phyloP scores from a whole-genome alignment of 2,113 vertebrate species.

The Gobio gobio region DNA sequence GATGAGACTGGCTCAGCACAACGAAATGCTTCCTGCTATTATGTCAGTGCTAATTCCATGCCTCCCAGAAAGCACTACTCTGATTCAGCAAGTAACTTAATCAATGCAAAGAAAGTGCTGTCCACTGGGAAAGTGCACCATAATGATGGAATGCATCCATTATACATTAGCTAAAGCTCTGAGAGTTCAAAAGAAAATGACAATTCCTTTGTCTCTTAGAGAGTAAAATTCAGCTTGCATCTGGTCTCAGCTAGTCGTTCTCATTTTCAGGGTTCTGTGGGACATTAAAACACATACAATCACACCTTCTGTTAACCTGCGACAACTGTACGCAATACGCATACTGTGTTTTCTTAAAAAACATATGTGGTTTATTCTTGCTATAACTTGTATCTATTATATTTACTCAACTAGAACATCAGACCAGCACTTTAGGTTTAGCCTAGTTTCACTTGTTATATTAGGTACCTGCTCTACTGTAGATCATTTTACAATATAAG shows the following conservation, averaged over 20 bases:
- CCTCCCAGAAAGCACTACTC: not conserved
- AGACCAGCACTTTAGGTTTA: not conserved
- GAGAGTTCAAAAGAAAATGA: not conserved
- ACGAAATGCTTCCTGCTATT: slow-evolving; percentile 1
- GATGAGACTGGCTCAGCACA: slow-evolving; percentile 4
- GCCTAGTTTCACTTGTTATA: not conserved
- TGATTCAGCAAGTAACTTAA: slow-evolving; percentile 6
- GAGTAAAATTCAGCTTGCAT: not conserved
- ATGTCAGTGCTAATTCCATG: not conserved
- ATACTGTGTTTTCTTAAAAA: not conserved
- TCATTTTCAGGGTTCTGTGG: not conserved
- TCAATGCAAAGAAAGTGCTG: slow-evolving; percentile 18
- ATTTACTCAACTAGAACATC: not conserved
- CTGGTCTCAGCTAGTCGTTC: not conserved
- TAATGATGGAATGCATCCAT: slow-evolving; percentile 8
- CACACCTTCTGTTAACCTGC: not conserved
- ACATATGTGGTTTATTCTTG: not conserved
- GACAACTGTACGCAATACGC: not conserved
- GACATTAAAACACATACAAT: not conserved
- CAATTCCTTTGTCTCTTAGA: not conserved
- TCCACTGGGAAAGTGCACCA: slow-evolving; percentile 1
- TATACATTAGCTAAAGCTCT: not conserved
- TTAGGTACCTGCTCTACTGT: not conserved
- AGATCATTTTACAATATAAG: not conserved
- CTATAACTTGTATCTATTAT: not conserved